Evolutionary conservation across 2,113 vertebrate species (phyloP), one percentile per base, ranked within the genome.

Genomic region (Gopherus flavomarginatus): DNA sequence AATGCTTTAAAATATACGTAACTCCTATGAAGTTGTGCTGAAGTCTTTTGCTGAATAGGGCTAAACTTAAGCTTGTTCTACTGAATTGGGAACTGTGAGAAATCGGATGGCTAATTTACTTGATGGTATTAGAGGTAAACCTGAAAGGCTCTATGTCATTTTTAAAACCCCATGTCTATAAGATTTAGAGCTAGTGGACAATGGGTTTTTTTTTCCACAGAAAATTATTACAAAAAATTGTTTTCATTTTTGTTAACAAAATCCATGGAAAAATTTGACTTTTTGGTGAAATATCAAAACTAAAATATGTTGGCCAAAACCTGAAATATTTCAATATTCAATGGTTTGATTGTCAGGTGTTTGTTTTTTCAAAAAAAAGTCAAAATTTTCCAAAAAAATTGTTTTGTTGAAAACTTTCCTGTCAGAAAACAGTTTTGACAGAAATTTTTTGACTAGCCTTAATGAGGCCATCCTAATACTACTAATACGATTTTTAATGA

Each of bases 361-460:
- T 65, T 1, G 19, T 2, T 78, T 88, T 90, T 91, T 84, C 24
- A 83, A 1, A 47, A 21, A 93, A 85, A 17, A 26, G 21, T 19
- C 81, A 22, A 0, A 50, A 75, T 62, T 92, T 47, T 92, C 53
- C 59, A 56, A 4, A 81, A 0, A 80, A 84, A 53, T 31, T 27
- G 44, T 83, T 88, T 90, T 95, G 6, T 81, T 89, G 35, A 87
- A 96, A 94, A 91, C 13, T 91, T 93, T 69, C 14, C 42, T 91
- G 17, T 2, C 44, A 78, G 42, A 47, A 44, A 78, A 78, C 38
- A 47, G 22, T 14, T 27, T 47, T 47, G 26, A 78, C 10, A 29
- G 24, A 78, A 24, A 14, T 29, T 16, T 78, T 78, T 78, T 22
- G 22, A 11, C 42, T 44, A 77, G 38, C 10, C 12, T 3, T 77